phyloP scores from a whole-genome alignment of 2,113 vertebrate species.

The Plecotus auritus region DNA sequence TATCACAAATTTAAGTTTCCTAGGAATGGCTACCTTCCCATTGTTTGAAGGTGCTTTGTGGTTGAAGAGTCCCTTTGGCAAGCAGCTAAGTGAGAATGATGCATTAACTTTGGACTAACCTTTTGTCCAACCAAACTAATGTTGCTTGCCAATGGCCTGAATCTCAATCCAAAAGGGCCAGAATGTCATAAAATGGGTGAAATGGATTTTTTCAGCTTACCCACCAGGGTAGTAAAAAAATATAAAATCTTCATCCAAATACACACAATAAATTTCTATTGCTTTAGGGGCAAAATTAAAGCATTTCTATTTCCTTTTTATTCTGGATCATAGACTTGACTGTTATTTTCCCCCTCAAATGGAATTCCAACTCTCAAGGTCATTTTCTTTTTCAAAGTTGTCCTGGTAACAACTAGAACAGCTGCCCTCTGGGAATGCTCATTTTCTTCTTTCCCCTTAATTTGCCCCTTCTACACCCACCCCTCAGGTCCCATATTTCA shows the following conservation, averaged over 20 bases:
- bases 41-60: background rate
- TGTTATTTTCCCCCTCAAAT: background rate
- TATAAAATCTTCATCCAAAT: conserved; percentile 46
- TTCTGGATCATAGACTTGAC: background rate
- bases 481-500: background rate
- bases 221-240: conserved; percentile 52
- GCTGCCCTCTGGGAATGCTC: background rate
- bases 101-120: conserved; percentile 45
- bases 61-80: background rate
- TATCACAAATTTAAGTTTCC: conserved; percentile 31
- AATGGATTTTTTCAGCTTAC: conserved; percentile 52
- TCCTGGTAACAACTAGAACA: background rate
- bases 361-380: conserved; percentile 5
- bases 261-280: conserved; percentile 46
- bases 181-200: conserved; percentile 20
- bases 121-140: conserved; percentile 46
- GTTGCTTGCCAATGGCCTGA: conserved; percentile 21
- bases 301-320: conserved; percentile 53
- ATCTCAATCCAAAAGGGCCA: conserved; percentile 11
- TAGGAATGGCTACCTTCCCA: background rate
- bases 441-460: background rate
- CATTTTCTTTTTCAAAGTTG: conserved; percentile 19
- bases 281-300: conserved; percentile 47
- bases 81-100: background rate
- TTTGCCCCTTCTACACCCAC: background rate